Conservation (phyloP, 2,797 vertebrate species). For the Mus spretus region DNA sequence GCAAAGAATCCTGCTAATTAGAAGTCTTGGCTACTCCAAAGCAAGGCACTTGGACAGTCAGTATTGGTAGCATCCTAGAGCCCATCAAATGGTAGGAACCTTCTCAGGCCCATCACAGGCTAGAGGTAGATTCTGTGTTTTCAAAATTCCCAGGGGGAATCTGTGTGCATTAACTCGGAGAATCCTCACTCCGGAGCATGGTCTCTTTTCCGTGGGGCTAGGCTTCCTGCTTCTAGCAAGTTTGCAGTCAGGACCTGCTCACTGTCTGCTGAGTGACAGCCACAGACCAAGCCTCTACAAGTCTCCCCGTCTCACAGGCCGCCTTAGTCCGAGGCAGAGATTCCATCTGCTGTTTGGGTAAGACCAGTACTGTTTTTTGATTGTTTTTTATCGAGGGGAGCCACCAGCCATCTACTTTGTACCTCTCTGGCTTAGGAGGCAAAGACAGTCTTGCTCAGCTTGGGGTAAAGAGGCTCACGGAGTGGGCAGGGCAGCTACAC, state of each 20-base stretch:
- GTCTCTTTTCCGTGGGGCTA: not conserved
- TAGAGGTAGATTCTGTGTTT: not conserved
- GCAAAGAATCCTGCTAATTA: not conserved
- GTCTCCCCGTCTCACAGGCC: not conserved
- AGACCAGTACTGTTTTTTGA: not conserved
- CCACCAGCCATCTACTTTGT: not conserved
- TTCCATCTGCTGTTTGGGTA: not conserved
- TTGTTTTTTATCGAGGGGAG: not conserved
- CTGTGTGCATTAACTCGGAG: not conserved
- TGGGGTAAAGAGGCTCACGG: not conserved
- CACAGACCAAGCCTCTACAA: not conserved
- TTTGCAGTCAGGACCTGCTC: not conserved
- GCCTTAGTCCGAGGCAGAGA: not conserved
- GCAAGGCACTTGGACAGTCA: not conserved
- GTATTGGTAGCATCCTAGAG: not conserved
- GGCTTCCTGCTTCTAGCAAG: not conserved
- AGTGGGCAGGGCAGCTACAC: not conserved
- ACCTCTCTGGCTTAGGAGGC: constrained; percentile 1
- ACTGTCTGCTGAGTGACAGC: not conserved
- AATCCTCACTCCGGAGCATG: not conserved
- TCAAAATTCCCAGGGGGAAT: not conserved
- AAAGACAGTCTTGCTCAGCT: constrained; percentile 27
- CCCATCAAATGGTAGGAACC: not conserved
- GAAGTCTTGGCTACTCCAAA: not conserved
- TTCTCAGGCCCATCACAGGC: not conserved